Evolutionary conservation across 2,888 invertebrate genomes (phyloP).

Genomic region (Fabriciana adippe): DNA sequence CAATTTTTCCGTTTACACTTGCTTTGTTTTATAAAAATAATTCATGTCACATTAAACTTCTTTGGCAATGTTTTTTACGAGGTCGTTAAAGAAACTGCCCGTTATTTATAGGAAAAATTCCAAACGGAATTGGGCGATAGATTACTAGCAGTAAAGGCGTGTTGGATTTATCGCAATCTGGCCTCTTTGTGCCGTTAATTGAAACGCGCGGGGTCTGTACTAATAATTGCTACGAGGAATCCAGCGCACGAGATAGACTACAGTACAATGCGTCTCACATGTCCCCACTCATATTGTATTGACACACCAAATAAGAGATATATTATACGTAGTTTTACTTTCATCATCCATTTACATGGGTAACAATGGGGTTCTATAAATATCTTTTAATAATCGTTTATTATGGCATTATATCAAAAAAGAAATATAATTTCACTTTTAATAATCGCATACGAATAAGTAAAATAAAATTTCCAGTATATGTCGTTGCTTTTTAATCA

Average conservation of each 20-base stretch:
- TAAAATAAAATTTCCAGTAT: too few species aligned
- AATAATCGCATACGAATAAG: too few species aligned
- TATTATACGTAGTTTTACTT: too few species aligned
- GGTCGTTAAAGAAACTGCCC: constrained; percentile 14
- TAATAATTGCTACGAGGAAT: constrained; percentile 38
- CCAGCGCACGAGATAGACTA: not conserved
- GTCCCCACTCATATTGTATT: too few species aligned
- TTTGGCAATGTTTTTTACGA: constrained; percentile 12
- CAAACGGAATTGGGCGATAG: constrained; percentile 19
- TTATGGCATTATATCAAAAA: too few species aligned
- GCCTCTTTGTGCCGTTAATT: constrained; percentile 34
- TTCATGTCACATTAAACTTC: not conserved
- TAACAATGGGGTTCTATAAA: too few species aligned
- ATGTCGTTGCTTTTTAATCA: too few species aligned
- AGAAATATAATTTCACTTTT: too few species aligned
- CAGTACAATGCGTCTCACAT: not conserved
- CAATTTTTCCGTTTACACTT: not conserved
- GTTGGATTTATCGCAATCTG: constrained; percentile 31
- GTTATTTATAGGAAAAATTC: constrained; percentile 23
- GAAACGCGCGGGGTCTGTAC: constrained; percentile 35
- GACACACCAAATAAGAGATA: too few species aligned
- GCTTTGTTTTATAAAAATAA: not conserved
- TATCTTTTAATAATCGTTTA: too few species aligned
- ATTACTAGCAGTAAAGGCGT: constrained; percentile 18
- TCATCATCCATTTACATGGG: too few species aligned